Conservation (phyloP, 2,888 invertebrate species). For the Stratiomys singularior region DNA sequence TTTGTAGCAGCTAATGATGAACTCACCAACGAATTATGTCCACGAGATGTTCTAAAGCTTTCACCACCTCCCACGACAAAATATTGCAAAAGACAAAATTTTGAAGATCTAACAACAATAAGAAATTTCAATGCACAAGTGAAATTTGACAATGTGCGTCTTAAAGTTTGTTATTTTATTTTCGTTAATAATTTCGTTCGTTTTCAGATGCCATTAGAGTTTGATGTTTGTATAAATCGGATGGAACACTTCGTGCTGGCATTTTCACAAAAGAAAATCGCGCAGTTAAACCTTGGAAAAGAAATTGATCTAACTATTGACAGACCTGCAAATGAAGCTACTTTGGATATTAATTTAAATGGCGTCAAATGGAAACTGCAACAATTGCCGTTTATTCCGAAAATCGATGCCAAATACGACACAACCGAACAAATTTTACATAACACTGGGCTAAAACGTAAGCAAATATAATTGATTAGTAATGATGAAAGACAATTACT, state of each 20-base stretch:
- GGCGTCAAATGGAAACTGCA: slow-evolving; percentile 63
- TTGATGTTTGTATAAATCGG: slow-evolving; percentile 61
- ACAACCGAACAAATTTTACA: slow-evolving; percentile 62
- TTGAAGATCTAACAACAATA: slow-evolving; percentile 63
- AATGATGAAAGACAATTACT: no score
- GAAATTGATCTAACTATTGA: slow-evolving; percentile 61
- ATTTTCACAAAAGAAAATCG: slow-evolving; percentile 60
- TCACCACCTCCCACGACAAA: slow-evolving; percentile 64
- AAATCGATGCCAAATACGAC: slow-evolving; percentile 64
- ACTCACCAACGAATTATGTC: slow-evolving; percentile 60
- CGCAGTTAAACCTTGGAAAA: slow-evolving; percentile 61
- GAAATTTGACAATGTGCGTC: slow-evolving; percentile 61
- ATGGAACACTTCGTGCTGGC: slow-evolving; percentile 64
- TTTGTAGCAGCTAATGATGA: slow-evolving; percentile 55
- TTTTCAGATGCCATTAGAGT: slow-evolving; percentile 63
- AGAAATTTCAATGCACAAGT: slow-evolving; percentile 62
- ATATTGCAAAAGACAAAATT: slow-evolving; percentile 63
- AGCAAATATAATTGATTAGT: slow-evolving; percentile 36
- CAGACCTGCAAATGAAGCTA: slow-evolving; percentile 61
- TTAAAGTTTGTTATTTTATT: slow-evolving; percentile 7
- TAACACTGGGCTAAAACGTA: slow-evolving; percentile 62
- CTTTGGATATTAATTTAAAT: slow-evolving; percentile 61
- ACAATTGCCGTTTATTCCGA: slow-evolving; percentile 63
- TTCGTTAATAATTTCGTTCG: not conserved
- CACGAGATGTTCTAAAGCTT: slow-evolving; percentile 64